A percentile compares a stretch with the other conserved stretches of the same genome.
These are phyloP conservation scores for Epinotia ramella DNA, from an alignment of 2,888 invertebrate species.

Conservation along the genomic window DNA sequence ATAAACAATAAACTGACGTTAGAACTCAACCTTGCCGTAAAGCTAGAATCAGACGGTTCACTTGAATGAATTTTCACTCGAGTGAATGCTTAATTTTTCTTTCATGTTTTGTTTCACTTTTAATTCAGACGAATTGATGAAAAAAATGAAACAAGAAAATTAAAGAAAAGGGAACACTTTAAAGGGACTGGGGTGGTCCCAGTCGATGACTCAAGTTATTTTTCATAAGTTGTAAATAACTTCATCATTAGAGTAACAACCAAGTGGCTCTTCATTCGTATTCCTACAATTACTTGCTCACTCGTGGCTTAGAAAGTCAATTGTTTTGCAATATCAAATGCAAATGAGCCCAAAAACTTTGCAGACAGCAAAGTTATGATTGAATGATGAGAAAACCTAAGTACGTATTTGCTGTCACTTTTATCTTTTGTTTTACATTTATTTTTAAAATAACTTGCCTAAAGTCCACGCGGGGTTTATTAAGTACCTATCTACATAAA, in stretches of 20 bases:
- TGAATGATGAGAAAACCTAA: not conserved
- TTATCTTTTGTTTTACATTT: not conserved
- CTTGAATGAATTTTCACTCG: too few species aligned
- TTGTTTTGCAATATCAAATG: constrained; percentile 35
- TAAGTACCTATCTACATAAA: not conserved
- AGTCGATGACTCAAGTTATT: too few species aligned
- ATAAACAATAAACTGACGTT: too few species aligned
- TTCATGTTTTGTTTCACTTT: too few species aligned
- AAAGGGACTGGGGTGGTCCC: too few species aligned
- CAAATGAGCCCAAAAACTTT: constrained; percentile 38
- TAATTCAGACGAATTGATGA: too few species aligned
- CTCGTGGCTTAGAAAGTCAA: constrained; percentile 20
- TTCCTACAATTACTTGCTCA: not conserved
- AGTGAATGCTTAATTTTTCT: too few species aligned
- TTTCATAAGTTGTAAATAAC: too few species aligned
- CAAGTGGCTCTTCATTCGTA: not conserved
- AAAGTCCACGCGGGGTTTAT: not conserved
- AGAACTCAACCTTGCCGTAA: too few species aligned
- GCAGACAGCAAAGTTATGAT: constrained; percentile 37
- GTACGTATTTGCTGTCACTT: constrained; percentile 7
- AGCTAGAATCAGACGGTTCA: too few species aligned
- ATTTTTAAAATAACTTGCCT: not conserved
- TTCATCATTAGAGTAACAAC: not conserved
- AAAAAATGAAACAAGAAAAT: too few species aligned
- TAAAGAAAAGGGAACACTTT: too few species aligned